Conservation (phyloP, 1,140 invertebrate genomes). For the Drosophila fuyamai region DNA sequence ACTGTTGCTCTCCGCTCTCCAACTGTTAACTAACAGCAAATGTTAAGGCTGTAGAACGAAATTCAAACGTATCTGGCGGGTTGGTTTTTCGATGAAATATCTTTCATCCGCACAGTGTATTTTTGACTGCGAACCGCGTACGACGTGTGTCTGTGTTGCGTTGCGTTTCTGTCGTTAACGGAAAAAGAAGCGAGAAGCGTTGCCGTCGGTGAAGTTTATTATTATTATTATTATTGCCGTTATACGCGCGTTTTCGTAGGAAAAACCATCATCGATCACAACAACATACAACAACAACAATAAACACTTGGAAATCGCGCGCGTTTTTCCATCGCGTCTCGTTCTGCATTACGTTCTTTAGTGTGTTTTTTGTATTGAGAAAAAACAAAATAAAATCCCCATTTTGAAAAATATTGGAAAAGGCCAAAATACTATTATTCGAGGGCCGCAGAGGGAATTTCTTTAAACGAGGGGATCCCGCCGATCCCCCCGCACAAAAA, state of each 20-base stretch:
- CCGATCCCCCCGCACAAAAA: constrained; percentile 31
- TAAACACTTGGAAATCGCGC: constrained; percentile 46
- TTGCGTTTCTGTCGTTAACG: constrained; percentile 54
- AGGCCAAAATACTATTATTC: constrained; percentile 7
- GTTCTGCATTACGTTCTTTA: constrained; percentile 13
- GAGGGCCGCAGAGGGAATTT: constrained; percentile 17
- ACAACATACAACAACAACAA: constrained; percentile 33
- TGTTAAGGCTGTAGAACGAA: constrained; percentile 5
- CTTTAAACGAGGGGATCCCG: constrained; percentile 48
- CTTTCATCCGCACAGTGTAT: constrained; percentile 69
- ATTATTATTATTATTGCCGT: constrained; percentile 60
- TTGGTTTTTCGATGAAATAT: constrained; percentile 12
- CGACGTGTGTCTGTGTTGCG: constrained; percentile 73
- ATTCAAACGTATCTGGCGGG: constrained; percentile 3
- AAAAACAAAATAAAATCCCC: neutral
- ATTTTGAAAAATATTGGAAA: neutral
- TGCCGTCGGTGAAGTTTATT: constrained; percentile 67
- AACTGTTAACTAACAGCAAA: constrained; percentile 4
- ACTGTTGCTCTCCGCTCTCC: constrained; percentile 6
- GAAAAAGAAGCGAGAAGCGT: constrained; percentile 25
- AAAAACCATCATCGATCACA: constrained; percentile 21
- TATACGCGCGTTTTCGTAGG: constrained; percentile 23
- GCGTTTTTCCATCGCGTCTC: constrained; percentile 29
- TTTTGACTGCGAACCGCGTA: constrained; percentile 85
- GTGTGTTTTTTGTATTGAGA: constrained; percentile 7